Conservation (phyloP, 2,888 invertebrate genomes). For the Cataglyphis altisquamis region DNA sequence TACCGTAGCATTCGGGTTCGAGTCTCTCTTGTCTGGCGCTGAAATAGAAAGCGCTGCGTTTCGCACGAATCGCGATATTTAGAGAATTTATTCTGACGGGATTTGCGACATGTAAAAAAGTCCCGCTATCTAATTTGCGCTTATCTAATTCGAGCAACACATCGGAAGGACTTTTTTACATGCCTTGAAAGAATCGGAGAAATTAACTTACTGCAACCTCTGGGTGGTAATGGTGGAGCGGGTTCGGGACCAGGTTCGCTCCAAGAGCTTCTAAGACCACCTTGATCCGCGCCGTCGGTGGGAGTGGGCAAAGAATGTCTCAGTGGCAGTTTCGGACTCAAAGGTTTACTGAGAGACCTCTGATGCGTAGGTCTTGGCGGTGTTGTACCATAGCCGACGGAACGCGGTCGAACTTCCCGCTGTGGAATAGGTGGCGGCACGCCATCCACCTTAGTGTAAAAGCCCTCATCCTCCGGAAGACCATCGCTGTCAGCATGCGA, state of each 20-base stretch:
- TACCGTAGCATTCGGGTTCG: constrained; percentile 85
- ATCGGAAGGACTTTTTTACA: background rate
- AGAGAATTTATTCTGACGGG: background rate
- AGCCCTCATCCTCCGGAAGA: constrained; percentile 83
- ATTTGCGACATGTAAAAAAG: background rate
- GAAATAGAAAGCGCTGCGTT: constrained; percentile 22
- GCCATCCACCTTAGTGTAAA: constrained; percentile 84
- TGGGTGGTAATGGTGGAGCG: constrained; percentile 90
- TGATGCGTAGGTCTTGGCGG: constrained; percentile 86
- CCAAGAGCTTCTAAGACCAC: constrained; percentile 88
- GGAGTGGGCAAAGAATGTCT: constrained; percentile 87
- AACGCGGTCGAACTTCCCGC: constrained; percentile 88
- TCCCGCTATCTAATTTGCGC: background rate
- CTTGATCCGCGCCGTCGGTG: constrained; percentile 85
- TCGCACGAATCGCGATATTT: background rate
- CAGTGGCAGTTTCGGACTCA: constrained; percentile 87
- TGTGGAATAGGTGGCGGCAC: constrained; percentile 88
- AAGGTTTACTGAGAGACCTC: constrained; percentile 87
- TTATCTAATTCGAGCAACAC: background rate
- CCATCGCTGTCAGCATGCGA: constrained; percentile 83
- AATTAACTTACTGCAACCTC: constrained; percentile 89
- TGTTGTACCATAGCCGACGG: constrained; percentile 87
- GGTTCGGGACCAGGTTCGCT: constrained; percentile 89
- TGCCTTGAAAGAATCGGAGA: background rate
- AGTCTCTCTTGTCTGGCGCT: constrained; percentile 88